A percentile compares a stretch with the other conserved stretches of the same genome.
These are phyloP conservation scores for Molossus alvarezi DNA, from an alignment of 2,797 vertebrate species.

Conservation along the genomic window DNA sequence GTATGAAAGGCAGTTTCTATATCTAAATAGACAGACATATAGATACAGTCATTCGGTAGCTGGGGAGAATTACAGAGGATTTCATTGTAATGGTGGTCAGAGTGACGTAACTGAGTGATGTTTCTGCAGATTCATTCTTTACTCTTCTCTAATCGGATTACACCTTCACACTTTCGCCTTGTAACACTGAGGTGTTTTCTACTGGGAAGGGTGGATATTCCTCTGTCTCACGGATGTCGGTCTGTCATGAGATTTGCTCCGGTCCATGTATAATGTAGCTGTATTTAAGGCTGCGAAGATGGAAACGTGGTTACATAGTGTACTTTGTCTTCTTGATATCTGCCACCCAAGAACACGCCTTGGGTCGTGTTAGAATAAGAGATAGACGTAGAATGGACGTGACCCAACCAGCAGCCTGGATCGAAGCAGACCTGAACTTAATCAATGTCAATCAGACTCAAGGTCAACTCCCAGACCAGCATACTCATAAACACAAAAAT, in stretches of 20 bases:
- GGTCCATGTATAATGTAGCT: neutral
- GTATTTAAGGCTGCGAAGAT: neutral
- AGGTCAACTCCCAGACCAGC: neutral
- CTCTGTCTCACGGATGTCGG: accelerated
- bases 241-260: neutral
- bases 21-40: neutral
- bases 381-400: neutral
- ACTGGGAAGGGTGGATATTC: neutral
- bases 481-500: neutral
- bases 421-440: neutral
- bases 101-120: neutral
- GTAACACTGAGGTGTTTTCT: neutral
- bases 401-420: neutral
- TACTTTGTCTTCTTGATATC: neutral
- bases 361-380: neutral
- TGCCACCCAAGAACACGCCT: neutral
- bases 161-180: too few relatives aligned
- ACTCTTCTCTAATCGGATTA: neutral
- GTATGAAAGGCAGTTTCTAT: neutral
- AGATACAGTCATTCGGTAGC: neutral
- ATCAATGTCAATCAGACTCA: neutral
- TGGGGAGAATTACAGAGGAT: neutral
- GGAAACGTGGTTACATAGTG: neutral
- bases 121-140: neutral
- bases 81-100: neutral